Conservation (phyloP, 2,113 vertebrate species). For the Dendrocopos noguchii region DNA sequence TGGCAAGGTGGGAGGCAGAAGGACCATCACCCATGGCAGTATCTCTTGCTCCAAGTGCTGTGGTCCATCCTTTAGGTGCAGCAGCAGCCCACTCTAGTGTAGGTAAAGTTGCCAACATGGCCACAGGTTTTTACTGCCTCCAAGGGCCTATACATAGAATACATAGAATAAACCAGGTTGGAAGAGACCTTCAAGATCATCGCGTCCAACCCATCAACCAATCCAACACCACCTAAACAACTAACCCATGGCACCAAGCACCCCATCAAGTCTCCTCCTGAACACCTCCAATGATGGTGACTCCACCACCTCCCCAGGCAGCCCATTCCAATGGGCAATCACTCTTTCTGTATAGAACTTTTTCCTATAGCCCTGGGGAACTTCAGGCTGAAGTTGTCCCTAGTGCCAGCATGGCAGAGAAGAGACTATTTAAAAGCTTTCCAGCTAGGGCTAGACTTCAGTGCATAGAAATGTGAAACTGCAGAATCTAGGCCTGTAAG, state of each 20-base stretch:
- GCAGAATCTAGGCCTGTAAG: background rate
- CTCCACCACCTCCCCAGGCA: no score
- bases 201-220: no score
- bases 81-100: accelerated
- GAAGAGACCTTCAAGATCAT: no score
- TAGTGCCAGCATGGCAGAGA: background rate
- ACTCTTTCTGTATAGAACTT: no score
- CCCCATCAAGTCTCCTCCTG: no score
- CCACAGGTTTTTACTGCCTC: background rate
- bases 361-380: background rate
- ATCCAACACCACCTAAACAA: no score
- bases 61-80: background rate
- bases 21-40: background rate
- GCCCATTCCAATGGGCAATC: no score
- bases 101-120: accelerated
- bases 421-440: background rate
- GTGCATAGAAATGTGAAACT: background rate
- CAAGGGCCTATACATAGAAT: no score
- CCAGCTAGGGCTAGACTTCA: background rate
- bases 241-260: no score
- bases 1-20: background rate
- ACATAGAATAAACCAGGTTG: no score
- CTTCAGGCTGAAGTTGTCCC: background rate
- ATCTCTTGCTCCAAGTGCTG: background rate
- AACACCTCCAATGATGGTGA: no score